Percentiles rank a stretch among this genome's conserved stretches.
Evolutionary conservation across 2,113 vertebrate genomes (phyloP).

Genomic region (Ivindomyrus marchei): DNA sequence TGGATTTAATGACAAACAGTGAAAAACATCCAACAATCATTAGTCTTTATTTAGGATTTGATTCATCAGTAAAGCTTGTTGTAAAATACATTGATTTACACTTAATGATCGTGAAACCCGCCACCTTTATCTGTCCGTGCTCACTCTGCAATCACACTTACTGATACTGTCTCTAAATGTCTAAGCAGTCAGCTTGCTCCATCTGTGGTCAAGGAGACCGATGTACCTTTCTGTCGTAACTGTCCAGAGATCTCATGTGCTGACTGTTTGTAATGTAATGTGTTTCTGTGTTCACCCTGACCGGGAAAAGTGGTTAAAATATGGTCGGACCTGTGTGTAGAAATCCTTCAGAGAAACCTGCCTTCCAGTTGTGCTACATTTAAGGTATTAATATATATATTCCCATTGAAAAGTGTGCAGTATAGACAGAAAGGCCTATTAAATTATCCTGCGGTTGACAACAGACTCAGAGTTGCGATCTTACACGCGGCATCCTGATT

Average conservation of each 20-base stretch:
- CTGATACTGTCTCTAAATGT: background rate
- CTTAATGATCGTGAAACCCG: background rate
- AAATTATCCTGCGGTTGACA: background rate
- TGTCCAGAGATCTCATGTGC: no score
- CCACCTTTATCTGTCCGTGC: background rate
- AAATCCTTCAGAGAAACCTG: background rate
- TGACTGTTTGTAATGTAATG: background rate
- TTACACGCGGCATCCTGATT: background rate
- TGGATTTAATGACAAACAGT: background rate
- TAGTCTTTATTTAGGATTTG: background rate
- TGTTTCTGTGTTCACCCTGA: background rate
- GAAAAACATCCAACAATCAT: background rate
- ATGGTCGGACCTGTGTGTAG: background rate
- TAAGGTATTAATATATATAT: background rate
- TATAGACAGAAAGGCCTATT: background rate
- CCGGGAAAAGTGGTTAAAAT: background rate
- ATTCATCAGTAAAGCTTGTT: background rate
- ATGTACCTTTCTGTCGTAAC: background rate
- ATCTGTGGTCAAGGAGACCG: background rate
- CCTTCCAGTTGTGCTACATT: background rate
- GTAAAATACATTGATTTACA: background rate
- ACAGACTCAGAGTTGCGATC: background rate
- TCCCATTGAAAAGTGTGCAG: background rate
- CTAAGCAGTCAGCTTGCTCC: background rate
- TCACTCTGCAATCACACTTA: background rate